Evolutionary conservation across 2,797 vertebrate species (phyloP), one percentile per base, ranked within the genome.

Genomic region (Arrhamphus sclerolepis): DNA sequence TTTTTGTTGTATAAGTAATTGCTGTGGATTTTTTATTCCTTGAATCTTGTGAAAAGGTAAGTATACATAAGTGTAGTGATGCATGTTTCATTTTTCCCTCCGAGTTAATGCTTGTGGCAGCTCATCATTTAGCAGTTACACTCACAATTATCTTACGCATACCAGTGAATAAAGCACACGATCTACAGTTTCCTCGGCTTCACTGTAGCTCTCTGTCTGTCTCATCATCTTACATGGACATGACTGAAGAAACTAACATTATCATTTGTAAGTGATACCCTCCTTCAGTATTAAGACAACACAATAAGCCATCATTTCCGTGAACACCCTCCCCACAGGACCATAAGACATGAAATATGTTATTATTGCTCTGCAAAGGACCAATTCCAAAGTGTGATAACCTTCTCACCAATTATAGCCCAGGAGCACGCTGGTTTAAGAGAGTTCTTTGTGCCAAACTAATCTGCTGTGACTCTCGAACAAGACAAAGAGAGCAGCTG

Each of bases 321-420:
- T n/a, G n/a, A 59, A 57, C 47, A 68, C 31, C 7, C 21, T 51
- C 41, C 57, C 40, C 46, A 65, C 66, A 43, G 68, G 51, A 54
- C 59, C 58, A 65, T 61, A 65, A 53, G 50, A 77, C 66, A 78
- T 82, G 70, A 84, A 80, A 83, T 61, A 48, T 76, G 68, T 58
- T 70, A 69, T 85, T 78, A 80, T 80, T 74, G 59, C 53, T 69
- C 26, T 51, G 55, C 0, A 20, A 61, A 72, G 66, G 57, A 66
- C 40, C 26, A 72, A 60, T 67, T 67, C 44, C 49, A 52, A 69
- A 58, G 46, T 43, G 54, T n/a, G 59, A 85, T 75, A 87, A 89
- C 80, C 72, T 64, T 80, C 62, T 38, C 49, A 77, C 66, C 74
- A 85, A 81, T 83, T 75, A 75, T 53, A 64, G 50, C 24, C 24